Evolutionary conservation across 2,797 vertebrate genomes (phyloP), one percentile per base, ranked within the genome.

Genomic region (Melanotaenia trifasciata): DNA sequence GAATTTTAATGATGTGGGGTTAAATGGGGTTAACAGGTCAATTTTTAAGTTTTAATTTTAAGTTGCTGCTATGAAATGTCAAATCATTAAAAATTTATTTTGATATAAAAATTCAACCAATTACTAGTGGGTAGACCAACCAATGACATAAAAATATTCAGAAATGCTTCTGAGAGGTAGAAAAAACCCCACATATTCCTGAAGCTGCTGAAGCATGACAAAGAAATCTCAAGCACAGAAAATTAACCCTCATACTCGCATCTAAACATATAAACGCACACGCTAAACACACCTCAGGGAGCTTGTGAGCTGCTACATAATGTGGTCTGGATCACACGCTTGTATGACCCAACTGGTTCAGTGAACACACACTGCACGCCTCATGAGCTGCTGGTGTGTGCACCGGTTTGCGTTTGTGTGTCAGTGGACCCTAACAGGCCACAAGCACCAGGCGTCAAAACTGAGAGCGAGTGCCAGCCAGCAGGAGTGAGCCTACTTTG

Each of bases 331-430:
- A 91, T 90, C 87, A 82, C 84, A 88, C 66, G 74, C 83, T 76
- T 76, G 72, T 80, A 57, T 81, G 85, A 88, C 65, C 89, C 80
- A 84, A 79, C 87, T 71, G 90, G 81, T 85, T 89, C 84, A 91
- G 70, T 80, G 85, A 88, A 74, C 90, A 80, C 90, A 80, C 74
- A 33, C 76, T 65, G 70, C 79, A 78, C 5, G 79, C 58, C 66
- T 85, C 81, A 78, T 76, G 76, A 56, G 67, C 36, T 59, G 64
- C 33, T 45, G 35, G 43, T 61, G 74, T 79, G 70, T 80, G 76
- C 60, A 58, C 35, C 11, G 14, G 66, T 57, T 58, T 82, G 71
- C 74, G 75, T 81, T 68, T 54, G 69, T 65, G 69, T 82, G 80
- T 83, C 64, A 74, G 54, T 58, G 75, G 68, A 79, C 45, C 33